Evolutionary conservation across 2,797 vertebrate species (phyloP), one percentile per base, ranked within the genome.

Genomic region (Oreonectes daqikongensis): DNA sequence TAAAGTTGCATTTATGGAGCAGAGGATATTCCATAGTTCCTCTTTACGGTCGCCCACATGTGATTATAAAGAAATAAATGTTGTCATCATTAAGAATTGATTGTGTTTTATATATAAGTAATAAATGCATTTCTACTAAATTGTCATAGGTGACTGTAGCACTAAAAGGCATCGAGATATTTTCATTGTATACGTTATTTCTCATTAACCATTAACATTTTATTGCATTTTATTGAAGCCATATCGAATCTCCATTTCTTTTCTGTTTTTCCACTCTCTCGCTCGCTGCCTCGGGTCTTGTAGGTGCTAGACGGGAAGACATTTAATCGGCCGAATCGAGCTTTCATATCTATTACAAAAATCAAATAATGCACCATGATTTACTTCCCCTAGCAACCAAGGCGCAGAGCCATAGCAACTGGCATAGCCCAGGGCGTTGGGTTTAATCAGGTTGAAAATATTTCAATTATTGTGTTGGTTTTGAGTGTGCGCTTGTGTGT

Each of bases 381-480:
- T 99, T 98, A 98, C 96, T 98, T 95, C 96, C 96, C 96, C 95
- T 98, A 98, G 97, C 97, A 98, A 99, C 97, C 95, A 87, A 92
- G 94, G 96, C 96, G 94, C 95, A 91, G 94, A 95, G 95, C 95
- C 97, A 96, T 98, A 99, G 97, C 96, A 98, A 98, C 96, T 95
- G 95, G 94, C 94, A 94, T 94, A 94, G 95, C 96, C 96, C 93
- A 90, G 84, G 96, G 96, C 95, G 94, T 93, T 90, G 68, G 92
- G 95, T 95, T 97, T 99, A 98, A 98, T 99, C 97, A 98, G 97
- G 95, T 97, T 98, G 97, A 98, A 98, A 99, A 99, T 99, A 98
- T 99, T 99, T 99, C 97, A 99, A 99, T 98, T 98, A 98, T 98
- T 98, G 96, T 98, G 97, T 98, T 99, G 97, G 95, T 98, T 98